Evolutionary conservation across 1,140 invertebrate genomes (phyloP).

Genomic region (Drosophila teissieri): DNA sequence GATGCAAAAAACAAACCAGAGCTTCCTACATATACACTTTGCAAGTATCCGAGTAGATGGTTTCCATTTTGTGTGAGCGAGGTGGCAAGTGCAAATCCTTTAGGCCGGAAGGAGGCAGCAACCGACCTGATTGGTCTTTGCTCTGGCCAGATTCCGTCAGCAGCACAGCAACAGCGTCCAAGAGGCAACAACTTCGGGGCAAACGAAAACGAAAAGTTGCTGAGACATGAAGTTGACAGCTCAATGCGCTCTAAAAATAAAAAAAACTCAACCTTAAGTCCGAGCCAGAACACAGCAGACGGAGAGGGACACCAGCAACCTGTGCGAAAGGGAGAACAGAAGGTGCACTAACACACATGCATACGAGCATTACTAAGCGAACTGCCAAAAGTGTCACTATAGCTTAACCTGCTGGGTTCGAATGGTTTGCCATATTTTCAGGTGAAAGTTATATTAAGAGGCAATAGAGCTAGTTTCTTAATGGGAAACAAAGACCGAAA

Average conservation of each 20-base stretch:
- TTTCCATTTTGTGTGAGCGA: constrained; percentile 69
- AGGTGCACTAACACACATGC: constrained; percentile 28
- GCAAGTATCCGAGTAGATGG: constrained; percentile 68
- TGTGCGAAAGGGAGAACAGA: constrained; percentile 16
- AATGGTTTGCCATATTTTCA: neutral
- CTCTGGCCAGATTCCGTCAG: constrained; percentile 72
- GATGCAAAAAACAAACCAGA: no score
- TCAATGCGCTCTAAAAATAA: constrained; percentile 71
- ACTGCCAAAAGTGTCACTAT: constrained; percentile 23
- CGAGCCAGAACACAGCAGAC: constrained; percentile 14
- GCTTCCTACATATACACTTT: constrained; percentile 52
- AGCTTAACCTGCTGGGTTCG: neutral
- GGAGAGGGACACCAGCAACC: constrained; percentile 14
- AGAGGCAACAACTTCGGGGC: constrained; percentile 50
- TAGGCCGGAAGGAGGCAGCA: constrained; percentile 70
- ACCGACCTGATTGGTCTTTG: constrained; percentile 77
- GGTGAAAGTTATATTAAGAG: no score
- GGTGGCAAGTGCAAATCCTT: constrained; percentile 74
- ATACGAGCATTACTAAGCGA: constrained; percentile 24
- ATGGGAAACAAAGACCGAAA: no score
- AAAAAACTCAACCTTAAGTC: constrained; percentile 62
- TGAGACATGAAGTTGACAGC: constrained; percentile 82
- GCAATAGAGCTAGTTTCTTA: no score
- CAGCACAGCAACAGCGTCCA: constrained; percentile 41
- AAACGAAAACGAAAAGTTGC: constrained; percentile 79